Evolutionary conservation across 2,113 vertebrate species (phyloP).

Genomic region (Orientallactaga bullata): DNA sequence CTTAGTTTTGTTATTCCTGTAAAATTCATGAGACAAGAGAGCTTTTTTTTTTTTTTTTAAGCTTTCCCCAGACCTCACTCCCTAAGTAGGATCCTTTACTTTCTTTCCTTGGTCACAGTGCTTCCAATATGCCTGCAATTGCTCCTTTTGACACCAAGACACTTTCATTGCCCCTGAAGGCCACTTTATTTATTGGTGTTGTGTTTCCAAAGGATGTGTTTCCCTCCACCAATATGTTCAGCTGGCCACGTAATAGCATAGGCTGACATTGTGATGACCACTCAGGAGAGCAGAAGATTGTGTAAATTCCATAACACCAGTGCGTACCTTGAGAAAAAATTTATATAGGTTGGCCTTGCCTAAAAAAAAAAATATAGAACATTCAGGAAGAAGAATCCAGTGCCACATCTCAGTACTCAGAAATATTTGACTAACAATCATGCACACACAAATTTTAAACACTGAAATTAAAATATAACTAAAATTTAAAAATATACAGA

Average conservation of each 20-base stretch:
- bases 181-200: slow-evolving; percentile 69
- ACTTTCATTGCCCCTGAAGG: slow-evolving; percentile 64
- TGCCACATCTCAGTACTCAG: not conserved
- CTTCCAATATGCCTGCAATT: slow-evolving; percentile 55
- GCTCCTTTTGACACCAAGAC: slow-evolving; percentile 28
- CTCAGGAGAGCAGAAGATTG: slow-evolving; percentile 56
- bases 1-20: slow-evolving; percentile 75
- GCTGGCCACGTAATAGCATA: slow-evolving; percentile 60
- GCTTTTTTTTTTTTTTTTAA: slow-evolving; percentile 23
- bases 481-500: slow-evolving; percentile 1
- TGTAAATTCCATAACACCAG: slow-evolving; percentile 65
- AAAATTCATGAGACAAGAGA: slow-evolving; percentile 58
- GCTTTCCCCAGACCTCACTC: not conserved
- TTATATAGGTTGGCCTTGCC: slow-evolving; percentile 43
- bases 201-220: slow-evolving; percentile 68
- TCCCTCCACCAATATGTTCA: slow-evolving; percentile 59
- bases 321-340: slow-evolving; percentile 55
- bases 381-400: not conserved
- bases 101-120: slow-evolving; percentile 23
- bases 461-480: slow-evolving; percentile 13
- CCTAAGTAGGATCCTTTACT: not conserved
- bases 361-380: slow-evolving; percentile 54
- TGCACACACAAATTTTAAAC: not conserved
- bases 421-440: slow-evolving; percentile 19
- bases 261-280: slow-evolving; percentile 75